Evolutionary conservation across 53 echinoderm and acorn worm genomes (phyloP), one percentile per base, ranked within the genome.

Genomic region (Echinometra lucunter): DNA sequence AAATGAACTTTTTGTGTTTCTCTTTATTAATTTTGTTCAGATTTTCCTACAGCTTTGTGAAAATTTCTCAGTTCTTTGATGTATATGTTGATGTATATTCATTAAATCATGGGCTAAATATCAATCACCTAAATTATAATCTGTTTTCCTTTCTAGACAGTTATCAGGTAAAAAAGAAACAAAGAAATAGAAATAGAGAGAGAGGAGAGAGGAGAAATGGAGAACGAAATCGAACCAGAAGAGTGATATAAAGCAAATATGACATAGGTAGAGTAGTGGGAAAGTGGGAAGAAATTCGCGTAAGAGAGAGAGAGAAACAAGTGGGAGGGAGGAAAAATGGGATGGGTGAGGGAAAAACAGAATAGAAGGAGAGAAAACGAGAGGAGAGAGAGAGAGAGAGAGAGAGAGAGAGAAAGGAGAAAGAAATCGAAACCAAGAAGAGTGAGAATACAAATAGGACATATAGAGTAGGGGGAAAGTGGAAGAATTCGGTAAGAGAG

Each of bases 21-120:
- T 47, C 13, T 85, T 53, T 47, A 49, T 85, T 45, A 45, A 28
- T 28, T 17, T 85, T 27, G 11, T 85, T 9, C n/a, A 12, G 16
- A 85, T 47, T 4, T 49, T 85, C 34, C 74, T 6, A 35, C 5
- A 34, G 74, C 34, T n/a, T 85, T 11, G 12, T 81, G 27, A 28
- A 47, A 49, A 47, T 49, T 85, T 45, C 28, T 85, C 30, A 27
- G 16, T 11, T 85, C 53, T 30, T 85, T 49, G 53, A 85, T 85
- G 85, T 85, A 85, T 28, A 85, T 85, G 49, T 85, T 85, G 49
- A 85, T 85, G 49, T 28, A 85, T 85, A 85, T 85, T 85, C 85
- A 85, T 85, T 85, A 85, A 85, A 85, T 47, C 47, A 16, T 8
- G n/a, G 85, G 85, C 49, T 23, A 49, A 27, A n/a, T 30, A n/a